Conservation (phyloP, 2,113 vertebrate genomes). For the Arizona elegans region DNA sequence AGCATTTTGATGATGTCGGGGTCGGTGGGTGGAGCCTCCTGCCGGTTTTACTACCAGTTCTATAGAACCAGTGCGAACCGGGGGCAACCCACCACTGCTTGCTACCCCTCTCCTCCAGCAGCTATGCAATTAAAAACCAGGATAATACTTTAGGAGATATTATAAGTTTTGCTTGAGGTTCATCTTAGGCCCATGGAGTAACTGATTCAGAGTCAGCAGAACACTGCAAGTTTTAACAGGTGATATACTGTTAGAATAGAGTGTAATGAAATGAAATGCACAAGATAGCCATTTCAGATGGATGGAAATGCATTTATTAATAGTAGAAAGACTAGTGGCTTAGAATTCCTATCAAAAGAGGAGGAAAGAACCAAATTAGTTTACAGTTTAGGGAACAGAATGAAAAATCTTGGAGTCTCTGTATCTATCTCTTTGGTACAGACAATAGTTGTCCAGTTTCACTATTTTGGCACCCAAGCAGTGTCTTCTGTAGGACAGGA, state of each 20-base stretch:
- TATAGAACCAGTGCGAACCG: no score
- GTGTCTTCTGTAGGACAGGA: background rate
- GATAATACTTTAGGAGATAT: no score
- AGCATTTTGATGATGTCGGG: no score
- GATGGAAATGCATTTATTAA: background rate
- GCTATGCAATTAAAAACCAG: background rate
- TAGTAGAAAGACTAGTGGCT: background rate
- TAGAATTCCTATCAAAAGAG: background rate
- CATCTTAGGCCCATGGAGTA: background rate
- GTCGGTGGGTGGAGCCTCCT: no score
- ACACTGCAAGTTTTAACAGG: background rate
- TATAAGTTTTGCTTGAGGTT: background rate
- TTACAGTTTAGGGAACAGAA: background rate
- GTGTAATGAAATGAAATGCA: background rate
- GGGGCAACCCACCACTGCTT: no score
- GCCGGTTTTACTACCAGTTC: no score
- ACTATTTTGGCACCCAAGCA: fast-evolving
- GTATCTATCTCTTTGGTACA: background rate
- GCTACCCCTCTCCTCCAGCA: background rate
- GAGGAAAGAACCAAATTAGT: background rate
- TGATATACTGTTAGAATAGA: background rate
- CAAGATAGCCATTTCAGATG: background rate
- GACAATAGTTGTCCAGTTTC: background rate
- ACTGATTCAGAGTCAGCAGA: background rate
- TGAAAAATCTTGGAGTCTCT: background rate